phyloP scores from a whole-genome alignment of 2,888 invertebrate species.

The Glaucopsyche alexis region DNA sequence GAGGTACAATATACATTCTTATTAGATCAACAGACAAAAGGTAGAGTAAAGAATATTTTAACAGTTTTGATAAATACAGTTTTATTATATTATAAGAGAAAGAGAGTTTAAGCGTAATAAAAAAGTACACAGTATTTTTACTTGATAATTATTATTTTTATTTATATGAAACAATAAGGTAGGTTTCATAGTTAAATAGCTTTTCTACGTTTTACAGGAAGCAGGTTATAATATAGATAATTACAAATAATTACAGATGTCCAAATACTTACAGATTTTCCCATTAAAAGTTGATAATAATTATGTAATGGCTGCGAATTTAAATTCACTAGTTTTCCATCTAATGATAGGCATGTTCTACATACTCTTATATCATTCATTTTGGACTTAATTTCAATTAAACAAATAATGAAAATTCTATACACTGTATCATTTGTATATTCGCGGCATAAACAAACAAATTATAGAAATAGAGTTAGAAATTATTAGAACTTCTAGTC shows the following conservation, averaged over 20 bases:
- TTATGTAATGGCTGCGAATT: constrained; percentile 52
- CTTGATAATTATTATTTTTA: too few relatives aligned
- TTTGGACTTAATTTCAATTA: constrained; percentile 31
- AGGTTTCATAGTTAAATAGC: too few relatives aligned
- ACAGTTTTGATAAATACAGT: background rate
- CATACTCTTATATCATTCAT: constrained; percentile 65
- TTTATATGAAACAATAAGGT: too few relatives aligned
- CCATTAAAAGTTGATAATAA: constrained; percentile 56
- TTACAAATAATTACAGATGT: background rate
- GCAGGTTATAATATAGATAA: too few relatives aligned
- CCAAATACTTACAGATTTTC: constrained; percentile 58
- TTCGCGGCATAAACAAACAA: constrained; percentile 49
- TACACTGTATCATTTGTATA: constrained; percentile 47
- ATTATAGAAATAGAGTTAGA: constrained; percentile 56
- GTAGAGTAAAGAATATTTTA: background rate
- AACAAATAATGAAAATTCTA: constrained; percentile 36
- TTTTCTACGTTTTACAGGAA: too few relatives aligned
- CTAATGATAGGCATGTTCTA: constrained; percentile 60
- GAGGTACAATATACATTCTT: background rate
- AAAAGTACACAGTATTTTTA: too few relatives aligned
- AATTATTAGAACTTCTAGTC: constrained; percentile 66
- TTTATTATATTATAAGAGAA: too few relatives aligned
- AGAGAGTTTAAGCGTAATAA: too few relatives aligned
- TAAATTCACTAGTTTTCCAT: constrained; percentile 59
- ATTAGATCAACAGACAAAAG: background rate